phyloP scores from a whole-genome alignment of 2,797 vertebrate species.

The Tokudaia tokunoshimensis region DNA sequence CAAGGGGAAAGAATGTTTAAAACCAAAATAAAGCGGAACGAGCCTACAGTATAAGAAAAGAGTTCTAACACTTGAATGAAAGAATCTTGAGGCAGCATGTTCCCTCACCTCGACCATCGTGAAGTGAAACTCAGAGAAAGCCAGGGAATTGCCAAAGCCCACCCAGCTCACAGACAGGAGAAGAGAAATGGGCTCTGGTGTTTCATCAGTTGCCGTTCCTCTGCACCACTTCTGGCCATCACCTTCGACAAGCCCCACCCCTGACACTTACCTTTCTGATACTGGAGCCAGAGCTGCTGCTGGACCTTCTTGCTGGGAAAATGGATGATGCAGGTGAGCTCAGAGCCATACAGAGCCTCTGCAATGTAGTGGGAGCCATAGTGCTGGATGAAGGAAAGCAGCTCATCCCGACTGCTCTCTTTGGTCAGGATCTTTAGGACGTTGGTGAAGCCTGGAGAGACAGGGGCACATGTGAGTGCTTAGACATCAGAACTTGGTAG shows the following conservation, averaged over 20 bases:
- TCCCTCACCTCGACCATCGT: neutral
- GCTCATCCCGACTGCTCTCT: slow-evolving; percentile 95
- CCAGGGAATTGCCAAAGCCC: neutral
- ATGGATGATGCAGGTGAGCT: slow-evolving; percentile 97
- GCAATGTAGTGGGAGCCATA: slow-evolving; percentile 97
- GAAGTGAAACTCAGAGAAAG: neutral
- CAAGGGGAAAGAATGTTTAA: neutral
- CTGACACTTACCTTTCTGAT: slow-evolving; percentile 96
- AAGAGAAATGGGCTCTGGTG: neutral
- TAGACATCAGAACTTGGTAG: neutral
- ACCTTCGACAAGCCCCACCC: neutral
- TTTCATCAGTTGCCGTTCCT: neutral
- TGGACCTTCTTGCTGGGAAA: slow-evolving; percentile 99
- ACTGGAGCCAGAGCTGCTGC: slow-evolving; percentile 99
- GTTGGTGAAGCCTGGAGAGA: slow-evolving; percentile 93
- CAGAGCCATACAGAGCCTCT: slow-evolving; percentile 96
- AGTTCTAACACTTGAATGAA: neutral
- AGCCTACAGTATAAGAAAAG: neutral
- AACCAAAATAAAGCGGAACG: neutral
- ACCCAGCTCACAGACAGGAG: rapidly evolving
- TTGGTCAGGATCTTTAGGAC: slow-evolving; percentile 96
- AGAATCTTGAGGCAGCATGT: neutral
- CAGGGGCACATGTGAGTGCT: neutral
- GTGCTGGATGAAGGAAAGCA: slow-evolving; percentile 95
- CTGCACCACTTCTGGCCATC: rapidly evolving